Evolutionary conservation across 53 echinoderm and acorn worm genomes (phyloP), one percentile per base, ranked within the genome.

Genomic region (Patiria pectinifera): DNA sequence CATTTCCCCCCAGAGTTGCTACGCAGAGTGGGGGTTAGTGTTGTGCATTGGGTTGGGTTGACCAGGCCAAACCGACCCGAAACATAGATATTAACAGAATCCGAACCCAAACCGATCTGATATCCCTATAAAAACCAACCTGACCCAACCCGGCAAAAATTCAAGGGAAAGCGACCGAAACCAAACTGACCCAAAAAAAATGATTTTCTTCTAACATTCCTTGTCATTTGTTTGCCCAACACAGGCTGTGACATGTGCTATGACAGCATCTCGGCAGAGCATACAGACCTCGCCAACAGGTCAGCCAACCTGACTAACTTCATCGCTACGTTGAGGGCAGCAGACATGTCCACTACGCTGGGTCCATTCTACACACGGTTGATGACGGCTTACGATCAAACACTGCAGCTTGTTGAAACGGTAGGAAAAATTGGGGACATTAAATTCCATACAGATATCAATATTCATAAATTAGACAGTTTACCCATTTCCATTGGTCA

Each of bases 241-340:
- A 11, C 79, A 96, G 96, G 71, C n/a, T 97, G 97, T 92, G 94
- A 94, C 44, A 86, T 90, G 14, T 97, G 97, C 22, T 97, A 97
- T 26, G 92, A 96, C 72, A 71, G 93, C 6, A 92, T 97, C 80
- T 87, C 92, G 78, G 87, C 93, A 0, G 81, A 83, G 58, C 86
- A 94, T 86, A 35, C 81, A 13, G 62, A 80, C 18, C 82, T 94
- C 13, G 82, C 82, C 8, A 59, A 16, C 4, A 23, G 70, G 47
- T 70, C 83, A 25, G 43, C 48, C 6, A 87, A 93, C 71, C 83
- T 95, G 48, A 85, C 94, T 0, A 25, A 25, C 11, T 90, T 83
- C 25, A 92, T 96, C 2, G 87, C 53, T 5, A 49, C 22, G 35
- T 75, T 97, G 58, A 84, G 46, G 26, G 86, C 78, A 8, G 89